phyloP scores from a whole-genome alignment of 2,797 vertebrate genomes.

The Sebastes glaucus region DNA sequence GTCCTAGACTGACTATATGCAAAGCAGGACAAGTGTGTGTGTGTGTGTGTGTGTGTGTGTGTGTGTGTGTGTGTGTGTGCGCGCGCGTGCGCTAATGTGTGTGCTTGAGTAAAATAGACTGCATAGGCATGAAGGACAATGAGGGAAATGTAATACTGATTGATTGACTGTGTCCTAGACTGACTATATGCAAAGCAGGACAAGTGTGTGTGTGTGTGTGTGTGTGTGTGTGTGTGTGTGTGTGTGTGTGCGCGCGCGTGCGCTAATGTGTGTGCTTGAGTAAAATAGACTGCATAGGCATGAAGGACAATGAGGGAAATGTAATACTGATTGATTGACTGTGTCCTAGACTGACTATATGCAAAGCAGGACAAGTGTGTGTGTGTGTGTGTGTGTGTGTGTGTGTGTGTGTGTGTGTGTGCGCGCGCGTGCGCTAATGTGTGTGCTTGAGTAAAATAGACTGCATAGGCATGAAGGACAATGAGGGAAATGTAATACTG shows the following conservation, averaged over 20 bases:
- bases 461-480: conserved; percentile 74
- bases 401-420: not conserved
- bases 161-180: conserved; percentile 78
- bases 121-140: conserved; percentile 75
- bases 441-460: conserved; percentile 45
- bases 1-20: too few species aligned
- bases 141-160: conserved; percentile 78
- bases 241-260: not conserved
- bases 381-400: not conserved
- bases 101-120: conserved; percentile 49
- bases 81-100: not conserved
- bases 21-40: too few species aligned
- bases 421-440: not conserved
- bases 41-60: not conserved
- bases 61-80: not conserved
- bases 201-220: conserved; percentile 3
- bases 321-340: too few species aligned
- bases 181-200: conserved; percentile 58
- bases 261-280: not conserved
- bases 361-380: not conserved
- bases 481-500: conserved; percentile 77
- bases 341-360: too few species aligned
- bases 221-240: conserved; percentile 3
- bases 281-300: too few species aligned
- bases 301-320: too few species aligned